Evolutionary conservation across 2,113 vertebrate species (phyloP).

Genomic region (Chionis minor): DNA sequence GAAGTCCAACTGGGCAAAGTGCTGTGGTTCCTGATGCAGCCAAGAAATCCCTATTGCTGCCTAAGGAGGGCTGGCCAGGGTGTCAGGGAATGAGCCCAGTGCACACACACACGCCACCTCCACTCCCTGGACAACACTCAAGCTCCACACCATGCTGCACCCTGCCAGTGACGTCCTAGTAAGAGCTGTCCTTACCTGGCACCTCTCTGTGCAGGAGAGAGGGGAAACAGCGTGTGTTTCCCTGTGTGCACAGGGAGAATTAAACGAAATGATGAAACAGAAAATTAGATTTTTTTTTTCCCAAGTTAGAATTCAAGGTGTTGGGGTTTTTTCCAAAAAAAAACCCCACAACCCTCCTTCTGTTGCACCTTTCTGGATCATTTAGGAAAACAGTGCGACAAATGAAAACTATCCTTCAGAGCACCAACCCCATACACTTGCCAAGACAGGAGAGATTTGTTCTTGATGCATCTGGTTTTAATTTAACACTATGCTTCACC

Average conservation of each 20-base stretch:
- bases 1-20: neutral
- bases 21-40: neutral
- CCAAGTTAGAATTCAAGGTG: neutral
- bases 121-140: accelerated
- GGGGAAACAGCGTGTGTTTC: neutral
- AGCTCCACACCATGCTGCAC: neutral
- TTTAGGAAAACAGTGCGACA: neutral
- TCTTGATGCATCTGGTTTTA: conserved; percentile 28
- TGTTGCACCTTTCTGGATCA: neutral
- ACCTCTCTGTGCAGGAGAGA: neutral
- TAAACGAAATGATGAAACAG: neutral
- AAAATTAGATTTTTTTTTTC: neutral
- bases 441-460: neutral
- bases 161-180: neutral
- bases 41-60: neutral
- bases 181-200: neutral
- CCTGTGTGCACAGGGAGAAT: neutral
- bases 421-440: neutral
- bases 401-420: neutral
- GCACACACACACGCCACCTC: accelerated
- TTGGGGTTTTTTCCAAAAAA: too few relatives aligned
- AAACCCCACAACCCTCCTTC: neutral
- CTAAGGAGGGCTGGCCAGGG: neutral
- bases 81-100: neutral
- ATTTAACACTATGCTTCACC: conserved; percentile 20